Evolutionary conservation across 1,140 invertebrate genomes (phyloP).

Genomic region (Tetraneura akinire): DNA sequence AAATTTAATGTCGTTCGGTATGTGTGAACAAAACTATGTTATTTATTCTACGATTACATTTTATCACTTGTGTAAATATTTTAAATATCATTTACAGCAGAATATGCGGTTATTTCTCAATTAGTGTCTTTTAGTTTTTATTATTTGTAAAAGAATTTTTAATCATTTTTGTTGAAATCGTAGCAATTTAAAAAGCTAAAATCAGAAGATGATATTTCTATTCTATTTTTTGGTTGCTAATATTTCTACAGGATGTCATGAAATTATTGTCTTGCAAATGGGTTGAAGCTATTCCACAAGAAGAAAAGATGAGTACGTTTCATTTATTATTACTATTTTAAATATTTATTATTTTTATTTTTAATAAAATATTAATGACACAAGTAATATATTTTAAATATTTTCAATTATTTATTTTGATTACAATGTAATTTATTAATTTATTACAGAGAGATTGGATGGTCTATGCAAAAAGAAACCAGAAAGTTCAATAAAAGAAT

Average conservation of each 20-base stretch:
- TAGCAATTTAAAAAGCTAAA: conserved; percentile 44
- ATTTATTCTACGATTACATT: not conserved
- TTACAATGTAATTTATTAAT: conserved; percentile 1
- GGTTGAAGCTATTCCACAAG: conserved; percentile 46
- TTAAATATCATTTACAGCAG: not conserved
- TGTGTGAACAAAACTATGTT: not conserved
- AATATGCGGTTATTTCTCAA: not conserved
- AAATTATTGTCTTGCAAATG: conserved; percentile 44
- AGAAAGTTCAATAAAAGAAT: conserved; percentile 81
- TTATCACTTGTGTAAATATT: not conserved
- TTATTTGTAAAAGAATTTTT: conserved; percentile 25
- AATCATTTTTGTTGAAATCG: conserved; percentile 48
- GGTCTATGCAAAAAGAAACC: conserved; percentile 68
- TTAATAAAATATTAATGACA: not conserved
- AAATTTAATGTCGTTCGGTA: not conserved
- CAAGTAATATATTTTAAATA: not conserved
- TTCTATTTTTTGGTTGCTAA: conserved; percentile 48
- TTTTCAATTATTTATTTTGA: conserved; percentile 33
- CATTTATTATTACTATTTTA: conserved; percentile 1
- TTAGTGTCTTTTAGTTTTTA: not conserved
- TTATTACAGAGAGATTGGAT: conserved; percentile 81
- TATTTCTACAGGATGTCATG: conserved; percentile 48
- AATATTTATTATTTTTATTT: not conserved
- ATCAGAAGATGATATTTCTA: conserved; percentile 10
- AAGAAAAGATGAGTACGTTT: conserved; percentile 49